A percentile compares a stretch with the other conserved stretches of the same genome.
These are phyloP conservation scores for Achatina immaculata DNA, from an alignment of 1,140 invertebrate genomes.

Conservation along the genomic window DNA sequence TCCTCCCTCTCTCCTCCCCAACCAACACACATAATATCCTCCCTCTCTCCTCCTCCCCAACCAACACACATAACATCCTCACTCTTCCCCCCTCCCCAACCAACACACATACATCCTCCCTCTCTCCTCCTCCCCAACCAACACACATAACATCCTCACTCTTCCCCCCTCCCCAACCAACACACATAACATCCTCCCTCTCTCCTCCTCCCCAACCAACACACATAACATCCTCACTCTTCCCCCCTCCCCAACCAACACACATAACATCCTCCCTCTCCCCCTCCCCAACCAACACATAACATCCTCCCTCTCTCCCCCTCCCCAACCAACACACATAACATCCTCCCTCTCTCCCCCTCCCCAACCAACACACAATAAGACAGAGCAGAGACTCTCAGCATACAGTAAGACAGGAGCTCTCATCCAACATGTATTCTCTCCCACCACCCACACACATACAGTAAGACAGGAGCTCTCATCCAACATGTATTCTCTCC, in stretches of 20 bases:
- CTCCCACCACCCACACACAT: neutral
- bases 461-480: neutral
- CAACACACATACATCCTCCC: too few species aligned
- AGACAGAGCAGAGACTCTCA: neutral
- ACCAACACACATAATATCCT: neutral
- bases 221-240: neutral
- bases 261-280: neutral
- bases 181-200: neutral
- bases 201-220: neutral
- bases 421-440: neutral
- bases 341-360: neutral
- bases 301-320: neutral
- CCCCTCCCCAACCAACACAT: neutral
- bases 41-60: neutral
- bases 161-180: neutral
- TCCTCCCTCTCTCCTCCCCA: neutral
- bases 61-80: neutral
- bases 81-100: too few species aligned
- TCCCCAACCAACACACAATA: neutral
- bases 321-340: neutral
- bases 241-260: neutral
- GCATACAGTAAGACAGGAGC: too few species aligned
- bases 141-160: neutral
- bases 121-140: neutral
- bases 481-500: neutral